Percentiles rank a stretch among this genome's conserved stretches.
phyloP scores from a whole-genome alignment of 2,113 vertebrate species.

The Brachyhypopomus gauderio region DNA sequence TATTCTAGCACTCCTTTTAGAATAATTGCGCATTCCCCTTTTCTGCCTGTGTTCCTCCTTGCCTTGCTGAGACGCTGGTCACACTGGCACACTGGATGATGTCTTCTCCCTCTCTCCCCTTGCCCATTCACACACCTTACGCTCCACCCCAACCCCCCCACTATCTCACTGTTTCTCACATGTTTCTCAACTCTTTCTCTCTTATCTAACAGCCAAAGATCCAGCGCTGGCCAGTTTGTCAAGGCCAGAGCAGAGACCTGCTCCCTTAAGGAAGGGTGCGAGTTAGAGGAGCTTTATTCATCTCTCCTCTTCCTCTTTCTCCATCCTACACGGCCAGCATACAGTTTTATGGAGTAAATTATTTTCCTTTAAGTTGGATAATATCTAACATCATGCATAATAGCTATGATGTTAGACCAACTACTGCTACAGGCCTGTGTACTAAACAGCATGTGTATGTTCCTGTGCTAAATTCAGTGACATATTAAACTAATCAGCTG shows the following conservation, averaged over 20 bases:
- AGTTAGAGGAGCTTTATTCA: background rate
- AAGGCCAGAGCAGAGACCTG: conserved; percentile 62
- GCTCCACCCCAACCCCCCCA: conserved; percentile 34
- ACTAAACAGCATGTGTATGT: background rate
- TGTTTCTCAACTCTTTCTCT: conserved; percentile 37
- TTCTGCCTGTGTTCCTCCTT: conserved; percentile 1
- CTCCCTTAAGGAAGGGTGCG: conserved; percentile 42
- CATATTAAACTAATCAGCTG: too few relatives aligned
- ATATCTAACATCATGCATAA: background rate
- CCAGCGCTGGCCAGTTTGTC: conserved; percentile 67
- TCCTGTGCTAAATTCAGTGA: background rate
- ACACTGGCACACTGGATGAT: conserved; percentile 55
- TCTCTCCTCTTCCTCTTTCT: background rate
- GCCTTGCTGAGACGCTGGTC: conserved; percentile 30
- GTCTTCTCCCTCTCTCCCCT: conserved; percentile 33
- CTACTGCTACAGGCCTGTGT: background rate
- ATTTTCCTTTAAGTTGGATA: background rate
- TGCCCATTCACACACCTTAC: conserved; percentile 36
- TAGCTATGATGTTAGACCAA: background rate
- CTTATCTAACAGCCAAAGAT: conserved; percentile 71
- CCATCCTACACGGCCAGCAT: background rate
- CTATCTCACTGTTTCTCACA: conserved; percentile 59
- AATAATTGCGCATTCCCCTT: background rate
- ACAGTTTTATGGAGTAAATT: background rate
- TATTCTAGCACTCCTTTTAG: background rate